Evolutionary conservation across 1,140 invertebrate genomes (phyloP).

Genomic region (Papilio polyxenes): DNA sequence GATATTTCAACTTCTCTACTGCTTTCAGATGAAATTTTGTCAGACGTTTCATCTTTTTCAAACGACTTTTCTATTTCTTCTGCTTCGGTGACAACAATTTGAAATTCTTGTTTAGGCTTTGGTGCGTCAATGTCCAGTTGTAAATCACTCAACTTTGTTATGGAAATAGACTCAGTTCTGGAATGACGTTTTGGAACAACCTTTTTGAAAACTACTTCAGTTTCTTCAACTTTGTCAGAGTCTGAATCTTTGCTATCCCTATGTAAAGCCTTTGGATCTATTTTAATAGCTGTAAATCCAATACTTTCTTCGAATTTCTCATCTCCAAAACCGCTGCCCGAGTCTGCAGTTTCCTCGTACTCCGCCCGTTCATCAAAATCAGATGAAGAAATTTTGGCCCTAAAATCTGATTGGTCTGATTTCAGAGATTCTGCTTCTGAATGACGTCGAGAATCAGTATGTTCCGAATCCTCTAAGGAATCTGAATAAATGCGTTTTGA

Average conservation of each 20-base stretch:
- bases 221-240: slow-evolving; percentile 66
- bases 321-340: slow-evolving; percentile 75
- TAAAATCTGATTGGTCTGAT: slow-evolving; percentile 78
- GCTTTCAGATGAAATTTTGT: slow-evolving; percentile 80
- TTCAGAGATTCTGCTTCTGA: slow-evolving; percentile 79
- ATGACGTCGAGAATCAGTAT: slow-evolving; percentile 77
- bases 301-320: slow-evolving; percentile 78
- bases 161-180: slow-evolving; percentile 76
- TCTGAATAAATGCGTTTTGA: slow-evolving; percentile 80
- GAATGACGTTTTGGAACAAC: slow-evolving; percentile 76
- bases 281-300: slow-evolving; percentile 70
- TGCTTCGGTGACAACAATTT: slow-evolving; percentile 79
- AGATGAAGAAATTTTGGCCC: slow-evolving; percentile 75
- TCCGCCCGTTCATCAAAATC: slow-evolving; percentile 78
- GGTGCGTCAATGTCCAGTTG: slow-evolving; percentile 61
- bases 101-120: slow-evolving; percentile 74
- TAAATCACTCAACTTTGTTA: slow-evolving; percentile 74
- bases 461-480: slow-evolving; percentile 79
- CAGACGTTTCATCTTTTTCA: slow-evolving; percentile 76
- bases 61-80: slow-evolving; percentile 72
- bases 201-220: slow-evolving; percentile 75
- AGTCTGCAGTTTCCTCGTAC: slow-evolving; percentile 74
- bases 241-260: slow-evolving; percentile 69
- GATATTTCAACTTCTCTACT: slow-evolving; percentile 80
- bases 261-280: slow-evolving; percentile 61